Conservation (phyloP, 2,113 vertebrate species). For the Helogale parvula region DNA sequence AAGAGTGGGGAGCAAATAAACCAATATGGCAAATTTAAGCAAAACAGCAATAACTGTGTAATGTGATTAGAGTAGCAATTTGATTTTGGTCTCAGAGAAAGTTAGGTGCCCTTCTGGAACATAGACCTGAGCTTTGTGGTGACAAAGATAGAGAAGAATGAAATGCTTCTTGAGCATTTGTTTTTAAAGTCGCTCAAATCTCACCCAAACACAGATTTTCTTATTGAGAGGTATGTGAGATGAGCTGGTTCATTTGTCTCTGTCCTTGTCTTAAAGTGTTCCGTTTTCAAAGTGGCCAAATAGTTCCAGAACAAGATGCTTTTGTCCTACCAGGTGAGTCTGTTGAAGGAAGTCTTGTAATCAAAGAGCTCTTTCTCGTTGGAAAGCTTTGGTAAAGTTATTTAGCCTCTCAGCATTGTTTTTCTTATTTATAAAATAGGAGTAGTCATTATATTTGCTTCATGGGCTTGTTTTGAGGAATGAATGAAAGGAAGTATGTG, state of each 20-base stretch:
- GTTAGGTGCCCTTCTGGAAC: background rate
- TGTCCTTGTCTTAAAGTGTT: background rate
- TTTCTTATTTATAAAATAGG: background rate
- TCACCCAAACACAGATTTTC: background rate
- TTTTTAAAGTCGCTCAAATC: background rate
- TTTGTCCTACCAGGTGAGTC: background rate
- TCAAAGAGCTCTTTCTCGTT: background rate
- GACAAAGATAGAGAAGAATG: background rate
- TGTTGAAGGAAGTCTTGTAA: background rate
- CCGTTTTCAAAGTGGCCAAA: conserved; percentile 35
- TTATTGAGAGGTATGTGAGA: background rate
- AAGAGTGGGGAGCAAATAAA: background rate
- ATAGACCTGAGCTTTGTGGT: background rate
- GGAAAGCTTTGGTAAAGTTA: background rate
- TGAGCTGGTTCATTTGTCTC: background rate
- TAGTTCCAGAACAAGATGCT: background rate
- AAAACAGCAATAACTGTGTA: background rate
- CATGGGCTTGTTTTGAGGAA: background rate
- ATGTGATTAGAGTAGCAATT: background rate
- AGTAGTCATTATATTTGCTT: background rate
- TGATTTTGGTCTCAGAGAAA: background rate
- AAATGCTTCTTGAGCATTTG: background rate
- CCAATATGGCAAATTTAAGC: background rate
- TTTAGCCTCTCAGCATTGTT: background rate
- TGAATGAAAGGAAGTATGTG: background rate